These are phyloP conservation scores for Nesoenas mayeri DNA, from an alignment of 2,113 vertebrate genomes.

Conservation along the genomic window DNA sequence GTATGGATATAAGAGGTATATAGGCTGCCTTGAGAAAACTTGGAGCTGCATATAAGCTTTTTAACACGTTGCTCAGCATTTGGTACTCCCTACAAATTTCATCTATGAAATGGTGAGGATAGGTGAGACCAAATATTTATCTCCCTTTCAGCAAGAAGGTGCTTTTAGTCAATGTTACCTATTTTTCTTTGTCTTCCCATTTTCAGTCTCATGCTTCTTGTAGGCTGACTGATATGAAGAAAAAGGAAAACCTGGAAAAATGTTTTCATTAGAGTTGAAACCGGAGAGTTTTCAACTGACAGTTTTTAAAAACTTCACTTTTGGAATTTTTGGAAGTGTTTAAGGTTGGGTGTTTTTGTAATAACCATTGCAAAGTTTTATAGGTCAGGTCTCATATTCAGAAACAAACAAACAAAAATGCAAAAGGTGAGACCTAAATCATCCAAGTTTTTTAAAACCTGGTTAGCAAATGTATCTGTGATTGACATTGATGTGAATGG, in stretches of 20 bases:
- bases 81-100: neutral
- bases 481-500: neutral
- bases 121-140: neutral
- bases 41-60: neutral
- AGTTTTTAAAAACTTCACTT: neutral
- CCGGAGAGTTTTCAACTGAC: neutral
- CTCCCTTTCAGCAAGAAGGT: neutral
- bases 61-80: neutral
- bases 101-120: neutral
- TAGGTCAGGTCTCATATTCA: neutral
- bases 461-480: neutral
- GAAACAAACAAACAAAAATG: neutral
- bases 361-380: neutral
- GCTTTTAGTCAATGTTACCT: neutral
- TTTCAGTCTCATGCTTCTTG: neutral
- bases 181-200: neutral
- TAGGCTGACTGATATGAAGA: neutral
- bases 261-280: neutral
- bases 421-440: neutral
- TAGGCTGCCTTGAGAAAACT: neutral
- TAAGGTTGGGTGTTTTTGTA: neutral
- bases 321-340: neutral
- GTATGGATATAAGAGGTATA: neutral
- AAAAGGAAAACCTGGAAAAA: neutral
- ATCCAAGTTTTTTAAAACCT: neutral